Conservation (phyloP, 53 echinoderm and acorn worm species). For the Actinopyga echinites region DNA sequence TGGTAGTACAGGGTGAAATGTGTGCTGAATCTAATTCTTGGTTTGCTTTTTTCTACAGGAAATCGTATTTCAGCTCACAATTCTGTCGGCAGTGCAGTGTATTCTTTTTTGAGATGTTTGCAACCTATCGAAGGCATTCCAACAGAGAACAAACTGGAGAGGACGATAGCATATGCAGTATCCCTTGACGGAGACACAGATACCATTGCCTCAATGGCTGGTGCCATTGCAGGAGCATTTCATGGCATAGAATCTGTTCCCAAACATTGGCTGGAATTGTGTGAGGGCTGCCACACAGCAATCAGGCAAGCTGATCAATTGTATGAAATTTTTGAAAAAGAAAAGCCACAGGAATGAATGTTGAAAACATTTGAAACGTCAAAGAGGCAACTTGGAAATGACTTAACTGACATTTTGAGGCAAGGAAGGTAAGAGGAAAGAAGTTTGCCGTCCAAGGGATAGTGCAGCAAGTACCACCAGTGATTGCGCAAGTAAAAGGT, state of each 20-base stretch:
- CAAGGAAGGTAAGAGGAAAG: too few relatives aligned
- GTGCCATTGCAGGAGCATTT: constrained; percentile 94
- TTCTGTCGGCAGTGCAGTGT: constrained; percentile 80
- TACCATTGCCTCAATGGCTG: constrained; percentile 96
- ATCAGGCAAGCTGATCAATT: constrained; percentile 68
- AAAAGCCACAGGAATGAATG: too few relatives aligned
- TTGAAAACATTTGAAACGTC: too few relatives aligned
- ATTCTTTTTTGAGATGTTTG: constrained; percentile 76
- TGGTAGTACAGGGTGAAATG: background rate
- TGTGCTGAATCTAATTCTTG: background rate
- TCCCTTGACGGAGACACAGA: constrained; percentile 93
- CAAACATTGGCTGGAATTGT: constrained; percentile 65
- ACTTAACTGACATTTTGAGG: too few relatives aligned
- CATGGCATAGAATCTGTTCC: constrained; percentile 77
- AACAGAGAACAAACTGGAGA: constrained; percentile 60
- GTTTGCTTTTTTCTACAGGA: constrained; percentile 49
- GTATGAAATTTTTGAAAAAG: constrained; percentile 47
- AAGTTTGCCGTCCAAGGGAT: too few relatives aligned
- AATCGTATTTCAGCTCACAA: constrained; percentile 78
- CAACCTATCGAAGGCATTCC: constrained; percentile 60
- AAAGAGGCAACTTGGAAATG: too few relatives aligned
- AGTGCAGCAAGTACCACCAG: too few relatives aligned
- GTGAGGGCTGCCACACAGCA: constrained; percentile 74
- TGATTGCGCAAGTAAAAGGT: too few relatives aligned
- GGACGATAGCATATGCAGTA: constrained; percentile 89